Percentiles rank a stretch among this genome's conserved stretches.
These are phyloP conservation scores for Apotomis turbidana DNA, from an alignment of 2,888 invertebrate genomes.

Conservation along the genomic window DNA sequence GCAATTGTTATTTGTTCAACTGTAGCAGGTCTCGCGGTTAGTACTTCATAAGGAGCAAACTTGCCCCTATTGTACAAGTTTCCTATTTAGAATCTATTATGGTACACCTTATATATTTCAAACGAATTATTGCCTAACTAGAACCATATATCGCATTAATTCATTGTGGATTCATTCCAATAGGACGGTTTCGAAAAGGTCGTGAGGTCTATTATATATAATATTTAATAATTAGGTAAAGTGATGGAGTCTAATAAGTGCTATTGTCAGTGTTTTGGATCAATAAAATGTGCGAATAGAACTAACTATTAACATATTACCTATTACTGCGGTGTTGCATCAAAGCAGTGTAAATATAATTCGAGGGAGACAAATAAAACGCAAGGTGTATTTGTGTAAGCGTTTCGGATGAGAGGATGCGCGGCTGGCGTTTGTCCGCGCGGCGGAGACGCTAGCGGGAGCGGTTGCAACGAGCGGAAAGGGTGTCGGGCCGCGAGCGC, in stretches of 20 bases:
- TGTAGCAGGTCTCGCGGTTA: constrained; percentile 52
- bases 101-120: constrained; percentile 53
- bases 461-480: constrained; percentile 67
- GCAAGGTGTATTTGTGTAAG: constrained; percentile 50
- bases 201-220: constrained; percentile 41
- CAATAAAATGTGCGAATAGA: constrained; percentile 50
- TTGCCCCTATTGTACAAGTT: constrained; percentile 60
- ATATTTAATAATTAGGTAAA: constrained; percentile 44
- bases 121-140: constrained; percentile 43
- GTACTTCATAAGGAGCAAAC: constrained; percentile 58
- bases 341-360: constrained; percentile 39
- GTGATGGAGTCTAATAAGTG: constrained; percentile 67
- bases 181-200: constrained; percentile 58
- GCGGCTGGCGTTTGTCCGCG: constrained; percentile 67
- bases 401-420: constrained; percentile 75
- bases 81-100: constrained; percentile 49
- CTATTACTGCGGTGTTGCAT: constrained; percentile 46
- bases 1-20: constrained; percentile 56
- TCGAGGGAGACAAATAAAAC: constrained; percentile 47
- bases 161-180: constrained; percentile 21
- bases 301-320: constrained; percentile 48
- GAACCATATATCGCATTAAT: constrained; percentile 6
- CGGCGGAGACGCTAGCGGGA: constrained; percentile 72
- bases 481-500: constrained; percentile 83
- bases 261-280: constrained; percentile 42